Percentiles rank a stretch among this genome's conserved stretches.
These are phyloP conservation scores for Ictalurus furcatus DNA, from an alignment of 2,113 vertebrate genomes.

Conservation along the genomic window DNA sequence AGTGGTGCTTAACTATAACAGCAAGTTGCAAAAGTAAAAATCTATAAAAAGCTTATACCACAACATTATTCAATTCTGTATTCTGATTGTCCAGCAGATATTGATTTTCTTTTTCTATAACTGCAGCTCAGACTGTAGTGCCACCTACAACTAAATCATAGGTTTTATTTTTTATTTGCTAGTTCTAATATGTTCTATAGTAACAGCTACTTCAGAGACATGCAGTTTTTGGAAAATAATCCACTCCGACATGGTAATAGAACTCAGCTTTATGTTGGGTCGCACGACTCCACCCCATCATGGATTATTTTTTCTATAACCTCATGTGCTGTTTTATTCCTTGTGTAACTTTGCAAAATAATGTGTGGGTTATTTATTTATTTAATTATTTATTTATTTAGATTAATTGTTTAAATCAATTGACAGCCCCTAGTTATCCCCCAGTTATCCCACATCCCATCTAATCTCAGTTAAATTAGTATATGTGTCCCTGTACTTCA, in stretches of 20 bases:
- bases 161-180: not conserved
- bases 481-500: not conserved
- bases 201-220: not conserved
- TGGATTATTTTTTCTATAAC: not conserved
- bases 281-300: not conserved
- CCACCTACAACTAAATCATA: not conserved
- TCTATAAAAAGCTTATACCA: not conserved
- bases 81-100: not conserved
- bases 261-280: not conserved
- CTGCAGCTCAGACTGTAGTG: not conserved
- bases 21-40: not conserved
- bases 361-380: too few relatives aligned
- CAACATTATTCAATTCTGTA: not conserved
- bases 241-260: not conserved
- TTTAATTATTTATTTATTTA: too few relatives aligned
- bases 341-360: not conserved
- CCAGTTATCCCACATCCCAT: not conserved
- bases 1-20: not conserved
- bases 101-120: not conserved
- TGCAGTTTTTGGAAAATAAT: not conserved
- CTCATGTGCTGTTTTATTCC: not conserved
- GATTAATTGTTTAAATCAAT: not conserved
- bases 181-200: not conserved
- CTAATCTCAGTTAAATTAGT: not conserved
- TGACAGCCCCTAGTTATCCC: too few relatives aligned